Evolutionary conservation across 2,888 invertebrate genomes (phyloP), one percentile per base, ranked within the genome.

Genomic region (Microchrysa polita): DNA sequence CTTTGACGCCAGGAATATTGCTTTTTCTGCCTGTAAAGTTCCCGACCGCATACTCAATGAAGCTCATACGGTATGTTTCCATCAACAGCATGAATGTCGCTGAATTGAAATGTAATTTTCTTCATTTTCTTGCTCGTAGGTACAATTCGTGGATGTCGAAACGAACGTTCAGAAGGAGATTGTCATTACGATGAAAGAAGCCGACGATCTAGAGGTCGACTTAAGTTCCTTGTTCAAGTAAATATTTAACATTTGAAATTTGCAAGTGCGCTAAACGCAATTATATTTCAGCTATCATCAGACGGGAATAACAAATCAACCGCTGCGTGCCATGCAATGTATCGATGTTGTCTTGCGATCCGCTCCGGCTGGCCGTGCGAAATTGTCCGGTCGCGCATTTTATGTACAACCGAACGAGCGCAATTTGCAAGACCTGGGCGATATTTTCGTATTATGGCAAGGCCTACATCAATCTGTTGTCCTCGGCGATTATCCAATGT

Each of bases 391-490:
- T 0, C 88, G 94, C 10, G 94, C 95, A 14, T 95, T 92, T 81
- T 97, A 93, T 84, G 89, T 89, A 34, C 85, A 85, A 2, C 88
- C 89, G 0, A 7, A 2, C 1, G 4, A 2, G 4, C 18, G 73
- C 1, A 27, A 14, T 14, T 40, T 48, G 0, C 14, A 76, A 0
- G 87, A 87, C 80, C 86, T 98, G 10, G 90, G 92, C 0, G 91
- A 90, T 63, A 96, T 97, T 0, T 87, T 95, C 79, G 95, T 97
- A 82, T 90, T 97, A 81, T 97, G 97, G 93, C 90, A 93, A 74
- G 98, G 98, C 5, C 90, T 96, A 0, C 98, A 94, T 86, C 97
- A 97, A 84, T 93, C 95, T 9, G 95, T 96, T 0, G 90, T 96
- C 76, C 90, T 97, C 71, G 96, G 96, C 12, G 93, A 95, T 88